These are phyloP conservation scores for Drosophila bocki DNA, from an alignment of 1,140 invertebrate species.

Conservation along the genomic window DNA sequence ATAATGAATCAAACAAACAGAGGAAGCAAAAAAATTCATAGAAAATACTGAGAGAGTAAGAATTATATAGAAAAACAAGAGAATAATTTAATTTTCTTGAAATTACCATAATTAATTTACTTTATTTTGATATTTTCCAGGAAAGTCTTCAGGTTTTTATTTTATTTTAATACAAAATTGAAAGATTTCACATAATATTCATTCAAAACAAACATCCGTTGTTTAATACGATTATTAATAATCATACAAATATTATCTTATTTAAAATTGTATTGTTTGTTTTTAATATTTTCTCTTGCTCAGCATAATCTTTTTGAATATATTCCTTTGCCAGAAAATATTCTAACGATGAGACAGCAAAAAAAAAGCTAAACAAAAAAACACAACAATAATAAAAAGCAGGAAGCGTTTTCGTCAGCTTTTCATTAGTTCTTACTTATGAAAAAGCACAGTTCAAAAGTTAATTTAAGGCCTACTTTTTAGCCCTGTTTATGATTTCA, in stretches of 20 bases:
- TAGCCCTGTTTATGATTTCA: constrained; percentile 1
- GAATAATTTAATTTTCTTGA: too few species aligned
- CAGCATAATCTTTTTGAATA: neutral
- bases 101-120: neutral
- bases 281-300: neutral
- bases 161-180: neutral
- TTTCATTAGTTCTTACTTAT: constrained; percentile 11
- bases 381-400: constrained; percentile 50
- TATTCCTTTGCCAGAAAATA: neutral
- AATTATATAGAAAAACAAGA: too few species aligned
- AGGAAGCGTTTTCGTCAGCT: constrained; percentile 47
- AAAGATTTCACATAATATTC: too few species aligned
- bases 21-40: neutral
- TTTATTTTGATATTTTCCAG: neutral
- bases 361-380: constrained; percentile 13
- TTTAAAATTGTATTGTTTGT: too few species aligned
- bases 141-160: neutral
- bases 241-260: too few species aligned
- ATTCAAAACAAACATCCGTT: neutral
- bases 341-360: neutral
- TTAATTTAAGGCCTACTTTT: neutral
- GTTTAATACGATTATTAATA: neutral
- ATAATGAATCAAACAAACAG: neutral
- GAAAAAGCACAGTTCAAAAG: neutral
- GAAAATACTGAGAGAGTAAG: neutral